Conservation (phyloP, 2,797 vertebrate genomes). For the Falco naumanni region DNA sequence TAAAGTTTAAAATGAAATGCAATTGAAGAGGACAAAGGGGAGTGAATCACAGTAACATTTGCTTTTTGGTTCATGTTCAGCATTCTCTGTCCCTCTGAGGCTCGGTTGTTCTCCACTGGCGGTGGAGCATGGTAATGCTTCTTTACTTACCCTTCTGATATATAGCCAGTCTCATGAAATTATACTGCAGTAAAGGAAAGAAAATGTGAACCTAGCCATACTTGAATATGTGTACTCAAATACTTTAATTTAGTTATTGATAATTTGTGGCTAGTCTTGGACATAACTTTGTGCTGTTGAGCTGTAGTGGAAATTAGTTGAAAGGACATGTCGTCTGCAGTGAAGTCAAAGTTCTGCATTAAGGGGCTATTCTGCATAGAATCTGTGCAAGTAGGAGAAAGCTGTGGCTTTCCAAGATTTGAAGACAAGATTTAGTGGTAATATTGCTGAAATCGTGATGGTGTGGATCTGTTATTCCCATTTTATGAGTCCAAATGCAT, state of each 20-base stretch:
- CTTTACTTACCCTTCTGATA: not conserved
- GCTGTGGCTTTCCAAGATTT: not conserved
- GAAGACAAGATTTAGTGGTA: not conserved
- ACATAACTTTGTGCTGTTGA: not conserved
- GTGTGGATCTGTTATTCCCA: not conserved
- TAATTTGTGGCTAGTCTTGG: not conserved
- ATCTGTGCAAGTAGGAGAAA: not conserved
- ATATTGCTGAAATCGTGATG: not conserved
- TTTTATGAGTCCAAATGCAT: not conserved
- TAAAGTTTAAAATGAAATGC: not conserved
- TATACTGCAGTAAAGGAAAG: not conserved
- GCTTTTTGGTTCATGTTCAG: not conserved
- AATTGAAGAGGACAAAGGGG: not conserved
- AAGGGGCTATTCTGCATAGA: not conserved
- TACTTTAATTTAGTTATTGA: not conserved
- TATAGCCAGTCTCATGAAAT: not conserved
- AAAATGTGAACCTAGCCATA: not conserved
- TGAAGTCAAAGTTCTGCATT: not conserved
- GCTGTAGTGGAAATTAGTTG: not conserved
- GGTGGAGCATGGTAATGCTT: not conserved
- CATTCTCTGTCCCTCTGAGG: not conserved
- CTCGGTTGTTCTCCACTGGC: not conserved
- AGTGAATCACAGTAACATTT: not conserved
- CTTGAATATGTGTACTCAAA: not conserved
- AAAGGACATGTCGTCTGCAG: not conserved